phyloP scores from a whole-genome alignment of 2,888 invertebrate species.

The Perithous albicinctus region DNA sequence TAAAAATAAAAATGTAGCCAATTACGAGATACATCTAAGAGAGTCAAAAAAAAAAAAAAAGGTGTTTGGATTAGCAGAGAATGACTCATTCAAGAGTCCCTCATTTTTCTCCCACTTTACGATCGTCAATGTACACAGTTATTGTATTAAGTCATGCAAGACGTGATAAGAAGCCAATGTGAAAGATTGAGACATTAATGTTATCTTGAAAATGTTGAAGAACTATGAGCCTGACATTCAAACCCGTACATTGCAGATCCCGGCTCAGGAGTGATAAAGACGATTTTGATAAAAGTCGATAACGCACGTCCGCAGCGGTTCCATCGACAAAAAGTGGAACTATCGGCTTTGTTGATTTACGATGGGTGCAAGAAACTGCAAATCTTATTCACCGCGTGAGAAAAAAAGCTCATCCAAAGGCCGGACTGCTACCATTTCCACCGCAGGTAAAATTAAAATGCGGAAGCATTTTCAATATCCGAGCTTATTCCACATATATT shows the following conservation, averaged over 20 bases:
- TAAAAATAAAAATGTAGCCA: neutral
- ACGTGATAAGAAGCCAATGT: constrained; percentile 7
- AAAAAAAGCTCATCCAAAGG: constrained; percentile 70
- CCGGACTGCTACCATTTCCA: constrained; percentile 46
- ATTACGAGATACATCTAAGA: neutral
- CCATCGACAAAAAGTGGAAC: neutral
- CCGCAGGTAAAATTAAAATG: constrained; percentile 28
- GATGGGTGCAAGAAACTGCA: constrained; percentile 75
- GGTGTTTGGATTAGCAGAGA: no score
- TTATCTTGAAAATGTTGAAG: constrained; percentile 4
- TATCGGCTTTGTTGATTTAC: constrained; percentile 6
- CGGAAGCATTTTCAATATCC: no score
- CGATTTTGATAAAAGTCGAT: neutral
- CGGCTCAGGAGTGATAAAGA: neutral
- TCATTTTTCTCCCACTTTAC: no score
- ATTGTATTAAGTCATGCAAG: neutral
- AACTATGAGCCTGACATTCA: neutral
- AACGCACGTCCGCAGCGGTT: neutral
- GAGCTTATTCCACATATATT: no score
- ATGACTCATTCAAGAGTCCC: no score
- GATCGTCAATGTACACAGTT: neutral
- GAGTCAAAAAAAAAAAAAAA: neutral
- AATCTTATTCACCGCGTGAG: constrained; percentile 75
- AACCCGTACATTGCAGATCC: constrained; percentile 9
- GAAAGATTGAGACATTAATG: neutral